These are phyloP conservation scores for Sturnus vulgaris DNA, from an alignment of 2,113 vertebrate genomes.

Conservation along the genomic window DNA sequence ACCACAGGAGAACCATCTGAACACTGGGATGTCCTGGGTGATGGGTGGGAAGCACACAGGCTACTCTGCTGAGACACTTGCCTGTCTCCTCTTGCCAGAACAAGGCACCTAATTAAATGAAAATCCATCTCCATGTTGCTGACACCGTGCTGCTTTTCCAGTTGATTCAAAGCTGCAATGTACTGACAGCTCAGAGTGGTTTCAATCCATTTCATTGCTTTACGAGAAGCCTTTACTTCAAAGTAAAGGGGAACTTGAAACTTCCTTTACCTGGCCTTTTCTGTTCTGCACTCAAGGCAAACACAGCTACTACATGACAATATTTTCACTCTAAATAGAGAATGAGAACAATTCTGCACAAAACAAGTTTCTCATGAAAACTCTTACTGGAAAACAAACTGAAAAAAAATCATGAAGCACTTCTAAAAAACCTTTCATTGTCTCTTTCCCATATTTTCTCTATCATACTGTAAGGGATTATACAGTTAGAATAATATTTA, in stretches of 20 bases:
- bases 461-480: neutral
- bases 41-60: accelerated
- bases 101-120: neutral
- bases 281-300: neutral
- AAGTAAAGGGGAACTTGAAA: slow-evolving; percentile 1
- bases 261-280: neutral
- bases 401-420: neutral
- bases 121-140: neutral
- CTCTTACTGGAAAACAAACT: neutral
- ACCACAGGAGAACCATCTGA: neutral
- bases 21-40: accelerated
- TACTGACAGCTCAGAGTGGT: neutral
- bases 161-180: neutral
- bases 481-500: neutral
- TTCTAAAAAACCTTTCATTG: neutral
- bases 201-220: neutral
- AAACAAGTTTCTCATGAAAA: neutral
- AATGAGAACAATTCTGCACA: neutral
- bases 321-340: neutral
- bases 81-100: neutral
- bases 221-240: neutral
- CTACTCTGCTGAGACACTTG: neutral
- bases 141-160: neutral
- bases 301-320: neutral
- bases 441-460: neutral